Evolutionary conservation across 2,113 vertebrate species (phyloP).

Genomic region (Oncorhynchus kisutch): DNA sequence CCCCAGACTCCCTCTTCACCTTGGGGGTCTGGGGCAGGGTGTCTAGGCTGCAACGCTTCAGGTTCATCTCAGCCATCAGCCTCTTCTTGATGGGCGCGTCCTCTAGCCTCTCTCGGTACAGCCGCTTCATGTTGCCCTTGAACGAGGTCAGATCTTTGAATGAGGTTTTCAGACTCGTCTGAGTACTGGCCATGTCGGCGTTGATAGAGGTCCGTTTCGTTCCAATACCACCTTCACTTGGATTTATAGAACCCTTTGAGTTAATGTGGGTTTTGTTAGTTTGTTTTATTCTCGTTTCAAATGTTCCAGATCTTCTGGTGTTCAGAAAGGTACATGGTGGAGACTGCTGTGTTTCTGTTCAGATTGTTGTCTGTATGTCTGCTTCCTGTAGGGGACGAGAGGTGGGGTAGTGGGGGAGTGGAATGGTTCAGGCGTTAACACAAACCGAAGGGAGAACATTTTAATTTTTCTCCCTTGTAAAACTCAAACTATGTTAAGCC

Average conservation of each 20-base stretch:
- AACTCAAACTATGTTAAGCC: neutral
- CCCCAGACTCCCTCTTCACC: constrained; percentile 87
- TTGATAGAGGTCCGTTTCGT: constrained; percentile 34
- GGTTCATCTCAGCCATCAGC: constrained; percentile 84
- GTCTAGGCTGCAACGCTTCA: constrained; percentile 77
- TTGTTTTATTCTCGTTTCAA: constrained; percentile 46
- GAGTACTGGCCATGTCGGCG: constrained; percentile 83
- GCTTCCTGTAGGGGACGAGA: constrained; percentile 46
- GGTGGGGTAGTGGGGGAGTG: neutral
- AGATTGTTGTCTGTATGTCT: constrained; percentile 33
- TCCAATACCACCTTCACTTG: constrained; percentile 19
- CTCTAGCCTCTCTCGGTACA: constrained; percentile 78
- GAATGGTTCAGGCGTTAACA: neutral
- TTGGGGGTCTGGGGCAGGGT: constrained; percentile 76
- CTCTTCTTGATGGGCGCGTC: constrained; percentile 88
- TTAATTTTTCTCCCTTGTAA: neutral
- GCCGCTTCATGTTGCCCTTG: constrained; percentile 78
- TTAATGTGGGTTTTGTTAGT: constrained; percentile 20
- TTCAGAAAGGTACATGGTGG: constrained; percentile 61
- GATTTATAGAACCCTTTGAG: constrained; percentile 36
- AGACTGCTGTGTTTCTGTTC: constrained; percentile 47
- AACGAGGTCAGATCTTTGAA: constrained; percentile 76
- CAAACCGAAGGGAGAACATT: neutral
- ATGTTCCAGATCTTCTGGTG: constrained; percentile 59
- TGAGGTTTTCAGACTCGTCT: constrained; percentile 77